A percentile compares a stretch with the other conserved stretches of the same genome.
Evolutionary conservation across 2,888 invertebrate species (phyloP).

Genomic region (Cataglyphis cursor): DNA sequence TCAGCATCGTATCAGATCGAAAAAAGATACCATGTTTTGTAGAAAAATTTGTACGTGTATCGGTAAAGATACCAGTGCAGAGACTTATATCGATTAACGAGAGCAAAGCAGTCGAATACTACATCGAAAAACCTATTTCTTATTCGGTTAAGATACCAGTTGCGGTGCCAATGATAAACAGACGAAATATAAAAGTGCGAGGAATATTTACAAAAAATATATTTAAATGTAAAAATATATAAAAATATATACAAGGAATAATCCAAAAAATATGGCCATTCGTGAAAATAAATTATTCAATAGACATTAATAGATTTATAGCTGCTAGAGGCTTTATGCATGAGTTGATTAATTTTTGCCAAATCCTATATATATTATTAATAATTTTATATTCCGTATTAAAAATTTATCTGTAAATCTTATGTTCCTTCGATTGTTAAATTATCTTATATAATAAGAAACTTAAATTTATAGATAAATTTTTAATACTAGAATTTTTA

Average conservation of each 20-base stretch:
- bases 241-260: too few relatives aligned
- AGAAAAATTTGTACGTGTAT: slow-evolving; percentile 91
- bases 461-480: not conserved
- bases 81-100: slow-evolving; percentile 88
- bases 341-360: not conserved
- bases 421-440: not conserved
- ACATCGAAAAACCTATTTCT: slow-evolving; percentile 90
- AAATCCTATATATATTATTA: not conserved
- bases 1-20: slow-evolving; percentile 91
- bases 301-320: not conserved
- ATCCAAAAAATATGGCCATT: not conserved
- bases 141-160: slow-evolving; percentile 90
- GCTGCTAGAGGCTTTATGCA: slow-evolving; percentile 9
- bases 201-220: not conserved
- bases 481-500: not conserved
- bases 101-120: slow-evolving; percentile 87
- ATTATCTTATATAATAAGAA: not conserved
- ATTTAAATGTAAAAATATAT: too few relatives aligned
- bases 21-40: slow-evolving; percentile 88
- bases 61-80: slow-evolving; percentile 89
- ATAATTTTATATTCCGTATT: not conserved
- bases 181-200: not conserved
- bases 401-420: not conserved
- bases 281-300: not conserved
- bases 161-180: slow-evolving; percentile 90